These are phyloP conservation scores for Teinopalpus imperialis DNA, from an alignment of 2,888 invertebrate genomes.

Conservation along the genomic window DNA sequence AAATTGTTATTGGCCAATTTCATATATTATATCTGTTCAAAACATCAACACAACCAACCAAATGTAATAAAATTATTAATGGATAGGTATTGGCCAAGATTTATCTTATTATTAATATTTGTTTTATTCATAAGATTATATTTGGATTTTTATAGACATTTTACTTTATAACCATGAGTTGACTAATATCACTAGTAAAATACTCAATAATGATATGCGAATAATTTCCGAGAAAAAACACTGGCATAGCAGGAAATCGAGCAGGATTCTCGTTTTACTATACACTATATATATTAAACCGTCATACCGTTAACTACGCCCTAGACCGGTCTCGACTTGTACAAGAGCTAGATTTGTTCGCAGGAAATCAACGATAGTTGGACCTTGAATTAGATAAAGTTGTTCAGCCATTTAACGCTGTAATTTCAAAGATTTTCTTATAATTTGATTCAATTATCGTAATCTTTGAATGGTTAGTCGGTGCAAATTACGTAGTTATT, in stretches of 20 bases:
- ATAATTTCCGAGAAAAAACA: slow-evolving; percentile 15
- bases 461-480: background rate
- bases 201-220: slow-evolving; percentile 7
- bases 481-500: slow-evolving; percentile 4
- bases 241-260: slow-evolving; percentile 22
- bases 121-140: too few species aligned
- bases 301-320: slow-evolving; percentile 34
- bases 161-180: too few species aligned
- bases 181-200: background rate
- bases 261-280: slow-evolving; percentile 22
- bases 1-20: too few species aligned
- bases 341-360: slow-evolving; percentile 35
- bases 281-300: slow-evolving; percentile 27
- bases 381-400: slow-evolving; percentile 45
- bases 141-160: too few species aligned
- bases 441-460: slow-evolving; percentile 18
- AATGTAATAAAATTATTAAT: too few species aligned
- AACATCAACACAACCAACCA: too few species aligned
- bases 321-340: slow-evolving; percentile 35
- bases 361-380: slow-evolving; percentile 40
- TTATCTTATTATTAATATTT: too few species aligned
- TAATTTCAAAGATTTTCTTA: slow-evolving; percentile 4
- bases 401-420: slow-evolving; percentile 29
- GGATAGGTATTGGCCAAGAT: too few species aligned
- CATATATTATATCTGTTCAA: too few species aligned